phyloP scores from a whole-genome alignment of 23 tunicate genomes.

The Trididemnum clinides region DNA sequence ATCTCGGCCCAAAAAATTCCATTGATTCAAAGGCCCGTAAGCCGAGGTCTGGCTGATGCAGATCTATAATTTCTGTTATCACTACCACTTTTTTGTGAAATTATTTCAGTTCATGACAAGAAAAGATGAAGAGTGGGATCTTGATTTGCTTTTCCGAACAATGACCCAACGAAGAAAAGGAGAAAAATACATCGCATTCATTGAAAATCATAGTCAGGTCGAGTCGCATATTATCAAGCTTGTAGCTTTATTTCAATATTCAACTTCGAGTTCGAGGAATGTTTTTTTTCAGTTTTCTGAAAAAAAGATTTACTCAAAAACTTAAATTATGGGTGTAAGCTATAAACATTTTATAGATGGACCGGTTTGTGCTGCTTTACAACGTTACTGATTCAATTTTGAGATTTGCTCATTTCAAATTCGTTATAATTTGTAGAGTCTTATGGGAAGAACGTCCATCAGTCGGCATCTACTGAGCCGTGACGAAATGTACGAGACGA shows the following conservation, averaged over 20 bases:
- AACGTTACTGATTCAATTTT: neutral
- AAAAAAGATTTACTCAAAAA: no score
- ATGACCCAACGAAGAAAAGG: conserved; percentile 65
- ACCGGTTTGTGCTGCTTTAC: no score
- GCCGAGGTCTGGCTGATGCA: neutral
- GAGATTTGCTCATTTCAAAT: neutral
- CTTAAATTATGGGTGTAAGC: no score
- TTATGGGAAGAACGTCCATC: neutral
- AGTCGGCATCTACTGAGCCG: conserved; percentile 2
- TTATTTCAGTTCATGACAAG: conserved; percentile 48
- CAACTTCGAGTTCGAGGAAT: no score
- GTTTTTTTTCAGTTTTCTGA: no score
- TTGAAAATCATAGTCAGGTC: conserved; percentile 83
- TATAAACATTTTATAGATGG: no score
- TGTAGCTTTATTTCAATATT: no score
- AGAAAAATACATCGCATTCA: conserved; percentile 80
- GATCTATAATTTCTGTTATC: no score
- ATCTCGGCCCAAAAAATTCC: no score
- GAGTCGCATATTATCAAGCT: neutral
- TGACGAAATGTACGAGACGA: conserved; percentile 63
- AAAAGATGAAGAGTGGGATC: conserved; percentile 89
- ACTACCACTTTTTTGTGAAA: no score
- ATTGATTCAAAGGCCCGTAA: neutral
- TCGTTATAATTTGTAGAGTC: neutral
- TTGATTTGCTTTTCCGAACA: conserved; percentile 68